phyloP scores from a whole-genome alignment of 2,113 vertebrate species.

The Catagonus wagneri region DNA sequence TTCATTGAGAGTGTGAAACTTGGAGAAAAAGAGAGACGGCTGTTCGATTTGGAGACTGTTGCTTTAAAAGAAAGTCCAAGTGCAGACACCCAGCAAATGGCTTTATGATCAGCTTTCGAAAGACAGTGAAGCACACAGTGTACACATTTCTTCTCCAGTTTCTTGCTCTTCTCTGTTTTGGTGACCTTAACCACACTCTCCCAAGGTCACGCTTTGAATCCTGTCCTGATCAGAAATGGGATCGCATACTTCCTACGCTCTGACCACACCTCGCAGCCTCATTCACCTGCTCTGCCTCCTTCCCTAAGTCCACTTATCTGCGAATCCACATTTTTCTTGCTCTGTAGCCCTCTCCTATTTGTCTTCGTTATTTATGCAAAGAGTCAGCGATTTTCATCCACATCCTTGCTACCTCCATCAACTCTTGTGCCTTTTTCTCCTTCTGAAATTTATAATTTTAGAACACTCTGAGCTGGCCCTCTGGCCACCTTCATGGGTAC shows the following conservation, averaged over 20 bases:
- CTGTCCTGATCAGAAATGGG: not conserved
- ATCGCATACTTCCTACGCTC: not conserved
- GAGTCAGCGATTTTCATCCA: not conserved
- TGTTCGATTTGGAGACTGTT: not conserved
- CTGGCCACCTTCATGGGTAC: not conserved
- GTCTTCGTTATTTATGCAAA: not conserved
- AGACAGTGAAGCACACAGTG: not conserved
- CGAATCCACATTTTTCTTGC: not conserved
- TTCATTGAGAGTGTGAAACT: not conserved
- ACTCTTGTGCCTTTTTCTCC: not conserved
- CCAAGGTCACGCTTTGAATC: not conserved
- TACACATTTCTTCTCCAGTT: not conserved
- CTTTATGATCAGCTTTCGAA: not conserved
- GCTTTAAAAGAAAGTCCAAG: constrained; percentile 22
- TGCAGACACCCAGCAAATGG: not conserved
- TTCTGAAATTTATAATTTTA: constrained; percentile 30
- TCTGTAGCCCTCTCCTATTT: not conserved
- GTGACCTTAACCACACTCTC: not conserved
- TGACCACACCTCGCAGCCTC: not conserved
- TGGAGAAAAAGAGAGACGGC: not conserved
- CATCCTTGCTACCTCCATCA: not conserved
- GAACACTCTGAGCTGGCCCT: not conserved
- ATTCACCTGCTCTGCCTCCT: not conserved
- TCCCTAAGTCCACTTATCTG: not conserved
- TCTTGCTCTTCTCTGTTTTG: not conserved